A percentile compares a stretch with the other conserved stretches of the same genome.
Evolutionary conservation across 2,888 invertebrate species (phyloP).

Genomic region (Polyommatus icarus): DNA sequence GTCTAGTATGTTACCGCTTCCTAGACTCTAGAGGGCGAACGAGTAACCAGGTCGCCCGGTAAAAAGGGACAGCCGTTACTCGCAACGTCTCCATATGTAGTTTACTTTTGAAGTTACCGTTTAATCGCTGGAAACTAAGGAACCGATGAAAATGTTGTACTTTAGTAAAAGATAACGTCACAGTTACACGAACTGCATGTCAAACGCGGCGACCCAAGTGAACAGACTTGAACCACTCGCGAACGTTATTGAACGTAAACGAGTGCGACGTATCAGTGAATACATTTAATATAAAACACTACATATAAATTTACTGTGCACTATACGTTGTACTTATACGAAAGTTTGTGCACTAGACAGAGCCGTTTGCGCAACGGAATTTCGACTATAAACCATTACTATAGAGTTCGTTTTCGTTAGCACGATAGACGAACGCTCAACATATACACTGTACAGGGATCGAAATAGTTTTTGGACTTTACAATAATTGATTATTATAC

Average conservation of each 20-base stretch:
- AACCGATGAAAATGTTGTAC: background rate
- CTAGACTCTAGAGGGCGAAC: too few species aligned
- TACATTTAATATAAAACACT: conserved; percentile 31
- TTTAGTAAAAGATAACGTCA: background rate
- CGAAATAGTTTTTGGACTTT: conserved; percentile 29
- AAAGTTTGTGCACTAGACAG: conserved; percentile 30
- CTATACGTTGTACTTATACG: conserved; percentile 29
- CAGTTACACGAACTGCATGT: background rate
- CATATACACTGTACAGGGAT: conserved; percentile 64
- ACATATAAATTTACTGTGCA: conserved; percentile 27
- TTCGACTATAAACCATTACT: conserved; percentile 32
- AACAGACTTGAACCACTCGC: background rate
- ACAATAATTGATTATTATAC: background rate
- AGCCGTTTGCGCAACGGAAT: conserved; percentile 32
- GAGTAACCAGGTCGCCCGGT: too few species aligned
- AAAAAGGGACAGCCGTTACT: too few species aligned
- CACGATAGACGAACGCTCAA: conserved; percentile 54
- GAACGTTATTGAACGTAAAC: conserved; percentile 23
- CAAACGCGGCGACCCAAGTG: background rate
- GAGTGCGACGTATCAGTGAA: conserved; percentile 24
- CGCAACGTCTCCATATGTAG: too few species aligned
- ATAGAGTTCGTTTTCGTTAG: conserved; percentile 36
- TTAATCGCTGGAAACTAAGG: background rate
- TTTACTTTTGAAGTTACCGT: background rate
- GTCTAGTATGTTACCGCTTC: too few species aligned